These are phyloP conservation scores for Hypercompe scribonia DNA, from an alignment of 2,888 invertebrate genomes.

Conservation along the genomic window DNA sequence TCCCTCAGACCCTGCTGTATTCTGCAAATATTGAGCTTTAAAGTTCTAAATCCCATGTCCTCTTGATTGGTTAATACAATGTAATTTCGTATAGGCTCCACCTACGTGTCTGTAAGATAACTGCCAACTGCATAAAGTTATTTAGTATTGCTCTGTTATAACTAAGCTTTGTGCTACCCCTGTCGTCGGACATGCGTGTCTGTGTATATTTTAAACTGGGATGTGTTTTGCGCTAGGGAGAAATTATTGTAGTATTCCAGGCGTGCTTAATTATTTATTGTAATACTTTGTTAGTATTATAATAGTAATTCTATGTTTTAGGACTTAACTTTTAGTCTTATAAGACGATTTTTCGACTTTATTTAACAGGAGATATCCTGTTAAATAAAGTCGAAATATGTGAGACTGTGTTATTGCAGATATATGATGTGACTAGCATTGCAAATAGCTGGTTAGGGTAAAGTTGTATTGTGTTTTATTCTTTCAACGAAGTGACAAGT, in stretches of 20 bases:
- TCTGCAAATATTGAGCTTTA: conserved; percentile 38
- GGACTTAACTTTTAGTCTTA: neutral
- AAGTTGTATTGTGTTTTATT: too few species aligned
- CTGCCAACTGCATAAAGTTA: conserved; percentile 63
- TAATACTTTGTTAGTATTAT: neutral
- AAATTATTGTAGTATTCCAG: conserved; percentile 17
- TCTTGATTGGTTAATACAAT: conserved; percentile 52
- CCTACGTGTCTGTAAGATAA: conserved; percentile 46
- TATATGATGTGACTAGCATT: too few species aligned
- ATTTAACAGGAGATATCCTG: too few species aligned
- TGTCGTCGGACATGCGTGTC: conserved; percentile 52
- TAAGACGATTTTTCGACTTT: too few species aligned
- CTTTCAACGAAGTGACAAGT: too few species aligned
- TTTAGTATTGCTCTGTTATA: conserved; percentile 59
- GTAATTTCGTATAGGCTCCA: conserved; percentile 45
- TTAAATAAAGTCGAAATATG: too few species aligned
- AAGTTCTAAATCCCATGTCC: conserved; percentile 49
- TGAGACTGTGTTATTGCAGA: too few species aligned
- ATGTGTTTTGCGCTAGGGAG: conserved; percentile 25
- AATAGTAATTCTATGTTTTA: neutral
- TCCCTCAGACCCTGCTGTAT: conserved; percentile 4
- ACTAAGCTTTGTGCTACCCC: conserved; percentile 67
- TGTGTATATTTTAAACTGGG: conserved; percentile 50
- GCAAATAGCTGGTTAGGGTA: too few species aligned
- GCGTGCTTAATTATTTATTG: conserved; percentile 12